phyloP scores from a whole-genome alignment of 2,797 vertebrate species.

The Etheostoma nigrum region DNA sequence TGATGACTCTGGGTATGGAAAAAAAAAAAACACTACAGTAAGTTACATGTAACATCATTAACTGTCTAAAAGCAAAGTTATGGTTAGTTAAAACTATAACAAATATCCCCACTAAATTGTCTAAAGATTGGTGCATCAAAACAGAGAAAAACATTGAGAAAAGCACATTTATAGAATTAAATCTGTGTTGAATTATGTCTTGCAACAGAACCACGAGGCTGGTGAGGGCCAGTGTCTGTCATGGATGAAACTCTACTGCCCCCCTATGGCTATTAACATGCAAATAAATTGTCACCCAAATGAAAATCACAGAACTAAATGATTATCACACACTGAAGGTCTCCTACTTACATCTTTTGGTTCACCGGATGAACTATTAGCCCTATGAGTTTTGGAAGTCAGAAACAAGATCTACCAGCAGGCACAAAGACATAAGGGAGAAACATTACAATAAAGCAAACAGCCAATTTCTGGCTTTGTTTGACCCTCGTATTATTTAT shows the following conservation, averaged over 20 bases:
- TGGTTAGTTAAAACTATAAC: conserved; percentile 32
- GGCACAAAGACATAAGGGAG: conserved; percentile 74
- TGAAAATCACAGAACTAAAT: conserved; percentile 19
- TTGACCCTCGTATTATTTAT: conserved; percentile 71
- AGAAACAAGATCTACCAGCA: conserved; percentile 75
- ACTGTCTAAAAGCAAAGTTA: conserved; percentile 15
- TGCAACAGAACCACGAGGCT: conserved; percentile 30
- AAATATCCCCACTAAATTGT: conserved; percentile 18
- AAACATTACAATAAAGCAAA: conserved; percentile 71
- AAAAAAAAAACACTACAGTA: conserved; percentile 31
- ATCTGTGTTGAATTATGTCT: conserved; percentile 43
- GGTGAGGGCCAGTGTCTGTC: background rate
- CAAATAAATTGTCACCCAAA: conserved; percentile 18
- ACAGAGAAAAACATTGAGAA: conserved; percentile 41
- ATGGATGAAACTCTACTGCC: conserved; percentile 76
- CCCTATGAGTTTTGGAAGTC: conserved; percentile 74
- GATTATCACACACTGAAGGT: conserved; percentile 17
- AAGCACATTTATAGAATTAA: conserved; percentile 53
- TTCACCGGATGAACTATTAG: conserved; percentile 63
- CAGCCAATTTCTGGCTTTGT: conserved; percentile 63
- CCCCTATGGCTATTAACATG: conserved; percentile 68
- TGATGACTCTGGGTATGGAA: conserved; percentile 30
- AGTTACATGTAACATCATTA: conserved; percentile 32
- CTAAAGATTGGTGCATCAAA: conserved; percentile 25
- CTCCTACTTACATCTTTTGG: conserved; percentile 48